Evolutionary conservation across 2,113 vertebrate species (phyloP), one percentile per base, ranked within the genome.

Genomic region (Gnathonemus echidnorhynchus): DNA sequence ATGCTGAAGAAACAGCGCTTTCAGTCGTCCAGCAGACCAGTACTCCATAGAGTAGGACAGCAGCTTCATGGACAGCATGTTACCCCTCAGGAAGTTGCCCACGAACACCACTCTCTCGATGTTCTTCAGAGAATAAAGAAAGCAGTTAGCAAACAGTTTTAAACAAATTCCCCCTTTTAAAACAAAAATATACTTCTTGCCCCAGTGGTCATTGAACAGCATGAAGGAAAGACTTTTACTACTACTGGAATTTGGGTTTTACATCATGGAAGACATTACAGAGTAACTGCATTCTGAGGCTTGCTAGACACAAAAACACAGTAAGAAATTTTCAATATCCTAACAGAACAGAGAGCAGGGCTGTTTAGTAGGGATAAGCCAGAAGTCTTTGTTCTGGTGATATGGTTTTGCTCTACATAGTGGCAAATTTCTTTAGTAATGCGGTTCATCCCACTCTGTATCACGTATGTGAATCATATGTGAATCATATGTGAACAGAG

Each of bases 101-200:
- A 97, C 96, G 0, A 97, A 97, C 94, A 99, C 97, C 94, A 99
- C 98, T 19, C 97, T 95, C 92, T 98, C 97, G 24, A 99, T 99
- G 92, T 98, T 98, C 98, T 99, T 94, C 87, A 92, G 74, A 85
- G 87, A 2, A 53, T 19, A 84, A 17, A 27, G 31, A 39, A 77
- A 24, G 31, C 7, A 17, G 66, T 39, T 35, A 74, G 48, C 45
- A 88, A 5, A n/a, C 45, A 24, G 6, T 35, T 39, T 70, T 31
- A 70, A 70, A 70, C 27, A 70, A 31, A 31, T 31, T 1, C 1
- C 1, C 24, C 6, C 1, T 5, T 58, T 45, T 45, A 42, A 66
- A 13, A 31, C 9, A 31, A n/a, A 74, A 62, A 24, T 6, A 15
- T 31, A 3, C n/a, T 70, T 70, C 10, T 27, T 70, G 66, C 66